Evolutionary conservation across 2,797 vertebrate species (phyloP).

Genomic region (Pampus argenteus): DNA sequence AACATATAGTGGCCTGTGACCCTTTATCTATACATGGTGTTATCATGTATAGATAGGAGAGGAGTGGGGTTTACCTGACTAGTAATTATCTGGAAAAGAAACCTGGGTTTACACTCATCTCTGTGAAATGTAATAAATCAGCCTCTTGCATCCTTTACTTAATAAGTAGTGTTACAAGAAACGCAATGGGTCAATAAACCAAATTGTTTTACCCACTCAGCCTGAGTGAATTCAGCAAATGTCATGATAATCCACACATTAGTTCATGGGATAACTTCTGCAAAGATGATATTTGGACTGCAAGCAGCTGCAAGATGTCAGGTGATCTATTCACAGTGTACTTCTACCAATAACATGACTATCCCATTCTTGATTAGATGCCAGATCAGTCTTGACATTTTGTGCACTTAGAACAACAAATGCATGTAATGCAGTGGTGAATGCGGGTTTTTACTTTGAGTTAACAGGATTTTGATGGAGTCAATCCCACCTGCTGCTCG

Average conservation of each 20-base stretch:
- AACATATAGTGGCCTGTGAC: too few species aligned
- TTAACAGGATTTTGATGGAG: constrained; percentile 31
- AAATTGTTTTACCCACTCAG: constrained; percentile 1
- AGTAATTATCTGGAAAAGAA: neutral
- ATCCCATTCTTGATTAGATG: constrained; percentile 27
- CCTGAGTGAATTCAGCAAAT: constrained; percentile 6
- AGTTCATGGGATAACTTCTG: constrained; percentile 7
- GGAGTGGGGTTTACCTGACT: neutral
- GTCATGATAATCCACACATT: neutral
- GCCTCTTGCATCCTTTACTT: neutral
- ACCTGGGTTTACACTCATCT: neutral
- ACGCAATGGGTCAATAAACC: neutral
- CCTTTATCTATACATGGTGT: too few species aligned
- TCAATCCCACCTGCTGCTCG: constrained; percentile 45
- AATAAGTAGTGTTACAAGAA: neutral
- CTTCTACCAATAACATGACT: constrained; percentile 14
- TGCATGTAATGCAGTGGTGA: constrained; percentile 30
- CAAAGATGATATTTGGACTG: constrained; percentile 16
- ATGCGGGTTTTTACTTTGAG: constrained; percentile 41
- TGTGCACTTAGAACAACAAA: constrained; percentile 32
- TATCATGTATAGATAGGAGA: neutral
- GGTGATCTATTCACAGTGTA: constrained; percentile 23
- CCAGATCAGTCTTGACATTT: constrained; percentile 31
- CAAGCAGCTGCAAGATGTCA: constrained; percentile 12
- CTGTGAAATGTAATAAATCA: neutral